These are phyloP conservation scores for Pasiphila rectangulata DNA, from an alignment of 2,888 invertebrate species.

Conservation along the genomic window DNA sequence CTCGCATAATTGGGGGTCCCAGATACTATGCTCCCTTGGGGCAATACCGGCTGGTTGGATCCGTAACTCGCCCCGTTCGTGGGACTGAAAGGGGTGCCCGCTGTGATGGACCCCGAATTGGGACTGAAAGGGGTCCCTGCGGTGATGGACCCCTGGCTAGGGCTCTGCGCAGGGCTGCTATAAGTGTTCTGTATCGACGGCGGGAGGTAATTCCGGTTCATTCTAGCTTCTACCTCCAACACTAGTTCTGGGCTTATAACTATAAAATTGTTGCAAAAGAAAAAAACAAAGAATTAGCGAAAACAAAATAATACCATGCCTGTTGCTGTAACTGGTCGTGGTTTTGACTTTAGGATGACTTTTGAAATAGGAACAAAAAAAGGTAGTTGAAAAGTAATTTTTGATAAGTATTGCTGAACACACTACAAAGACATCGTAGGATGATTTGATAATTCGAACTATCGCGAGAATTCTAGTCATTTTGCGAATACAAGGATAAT, in stretches of 20 bases:
- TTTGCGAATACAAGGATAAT: too few species aligned
- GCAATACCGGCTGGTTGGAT: too few species aligned
- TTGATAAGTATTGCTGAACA: too few species aligned
- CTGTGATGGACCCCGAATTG: not conserved
- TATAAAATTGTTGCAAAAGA: slow-evolving; percentile 63
- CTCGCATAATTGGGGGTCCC: slow-evolving; percentile 4
- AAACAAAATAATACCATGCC: slow-evolving; percentile 44
- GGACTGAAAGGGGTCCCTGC: slow-evolving; percentile 2
- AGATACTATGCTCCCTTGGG: too few species aligned
- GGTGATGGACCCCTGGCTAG: slow-evolving; percentile 26
- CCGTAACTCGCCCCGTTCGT: not conserved
- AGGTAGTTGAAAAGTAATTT: too few species aligned
- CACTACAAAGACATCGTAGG: too few species aligned
- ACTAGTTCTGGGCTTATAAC: slow-evolving; percentile 94
- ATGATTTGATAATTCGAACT: too few species aligned
- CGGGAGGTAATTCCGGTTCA: slow-evolving; percentile 90
- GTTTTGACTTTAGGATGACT: not conserved
- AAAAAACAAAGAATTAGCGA: too few species aligned
- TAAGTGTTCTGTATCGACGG: slow-evolving; percentile 81
- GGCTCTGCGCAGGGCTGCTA: slow-evolving; percentile 42
- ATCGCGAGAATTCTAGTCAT: too few species aligned
- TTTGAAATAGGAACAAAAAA: not conserved
- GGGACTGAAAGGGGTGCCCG: not conserved
- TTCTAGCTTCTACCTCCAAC: slow-evolving; percentile 93
- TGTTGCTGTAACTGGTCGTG: not conserved